Evolutionary conservation across 2,113 vertebrate genomes (phyloP).

Genomic region (Microtus montanus): DNA sequence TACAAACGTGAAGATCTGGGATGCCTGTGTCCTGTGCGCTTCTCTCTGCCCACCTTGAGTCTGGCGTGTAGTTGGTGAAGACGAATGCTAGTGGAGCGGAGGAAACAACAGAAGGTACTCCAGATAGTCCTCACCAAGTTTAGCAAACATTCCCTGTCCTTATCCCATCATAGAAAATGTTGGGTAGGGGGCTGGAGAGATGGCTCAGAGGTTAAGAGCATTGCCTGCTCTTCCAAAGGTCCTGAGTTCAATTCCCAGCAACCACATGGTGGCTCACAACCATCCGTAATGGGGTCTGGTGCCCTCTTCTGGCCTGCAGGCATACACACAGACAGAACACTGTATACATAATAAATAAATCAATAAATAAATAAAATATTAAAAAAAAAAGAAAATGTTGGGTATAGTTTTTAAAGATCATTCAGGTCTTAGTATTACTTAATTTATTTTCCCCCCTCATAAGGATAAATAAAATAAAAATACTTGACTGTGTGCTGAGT

Average conservation of each 20-base stretch:
- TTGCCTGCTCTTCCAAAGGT: no score
- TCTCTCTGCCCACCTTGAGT: not conserved
- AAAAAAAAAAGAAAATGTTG: not conserved
- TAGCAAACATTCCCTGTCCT: not conserved
- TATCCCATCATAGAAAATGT: conserved; percentile 12
- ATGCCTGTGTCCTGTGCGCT: not conserved
- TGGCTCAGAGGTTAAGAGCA: no score
- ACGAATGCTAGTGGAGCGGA: not conserved
- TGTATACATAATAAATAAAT: no score
- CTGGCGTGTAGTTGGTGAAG: not conserved
- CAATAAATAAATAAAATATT: no score
- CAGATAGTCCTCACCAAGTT: not conserved
- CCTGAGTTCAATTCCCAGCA: no score
- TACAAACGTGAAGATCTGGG: not conserved
- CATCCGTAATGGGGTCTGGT: no score
- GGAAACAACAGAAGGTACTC: conserved; percentile 27
- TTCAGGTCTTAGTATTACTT: conserved; percentile 9
- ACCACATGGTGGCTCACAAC: no score
- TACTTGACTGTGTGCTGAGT: not conserved
- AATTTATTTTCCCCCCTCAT: conserved; percentile 23
- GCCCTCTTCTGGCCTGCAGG: no score
- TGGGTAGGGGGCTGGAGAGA: not conserved
- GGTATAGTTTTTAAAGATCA: not conserved
- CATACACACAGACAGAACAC: no score
- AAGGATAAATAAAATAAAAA: not conserved